These are phyloP conservation scores for Acromyrmex echinatior DNA, from an alignment of 1,140 invertebrate species.

Conservation along the genomic window DNA sequence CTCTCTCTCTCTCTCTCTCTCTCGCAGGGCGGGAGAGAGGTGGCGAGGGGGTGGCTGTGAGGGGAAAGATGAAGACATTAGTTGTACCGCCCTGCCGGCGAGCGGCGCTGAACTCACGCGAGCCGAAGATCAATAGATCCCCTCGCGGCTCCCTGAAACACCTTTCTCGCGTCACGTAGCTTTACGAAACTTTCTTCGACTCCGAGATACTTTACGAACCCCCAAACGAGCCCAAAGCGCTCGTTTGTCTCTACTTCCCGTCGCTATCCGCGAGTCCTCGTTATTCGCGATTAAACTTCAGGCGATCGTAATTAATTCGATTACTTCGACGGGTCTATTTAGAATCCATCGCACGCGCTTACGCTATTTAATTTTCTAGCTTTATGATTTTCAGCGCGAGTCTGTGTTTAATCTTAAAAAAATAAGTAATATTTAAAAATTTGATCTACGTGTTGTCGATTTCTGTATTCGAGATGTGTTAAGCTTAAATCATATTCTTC, in stretches of 20 bases:
- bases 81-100: slow-evolving; percentile 76
- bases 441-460: too few relatives aligned
- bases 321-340: slow-evolving; percentile 47
- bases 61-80: slow-evolving; percentile 84
- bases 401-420: not conserved
- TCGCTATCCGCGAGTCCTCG: not conserved
- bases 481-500: too few relatives aligned
- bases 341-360: slow-evolving; percentile 42
- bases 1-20: not conserved
- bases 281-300: slow-evolving; percentile 54
- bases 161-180: slow-evolving; percentile 71
- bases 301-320: slow-evolving; percentile 58
- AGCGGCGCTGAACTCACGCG: slow-evolving; percentile 83
- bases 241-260: not conserved
- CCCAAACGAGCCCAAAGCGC: slow-evolving; percentile 11
- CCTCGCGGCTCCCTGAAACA: slow-evolving; percentile 75
- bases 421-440: too few relatives aligned
- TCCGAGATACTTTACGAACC: slow-evolving; percentile 36
- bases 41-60: slow-evolving; percentile 50
- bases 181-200: slow-evolving; percentile 67
- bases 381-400: not conserved
- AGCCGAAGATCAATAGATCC: slow-evolving; percentile 83
- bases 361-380: slow-evolving; percentile 31
- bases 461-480: too few relatives aligned
- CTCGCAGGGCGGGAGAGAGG: slow-evolving; percentile 54